phyloP scores from a whole-genome alignment of 1,140 invertebrate genomes.

The Brachionus koreanus region DNA sequence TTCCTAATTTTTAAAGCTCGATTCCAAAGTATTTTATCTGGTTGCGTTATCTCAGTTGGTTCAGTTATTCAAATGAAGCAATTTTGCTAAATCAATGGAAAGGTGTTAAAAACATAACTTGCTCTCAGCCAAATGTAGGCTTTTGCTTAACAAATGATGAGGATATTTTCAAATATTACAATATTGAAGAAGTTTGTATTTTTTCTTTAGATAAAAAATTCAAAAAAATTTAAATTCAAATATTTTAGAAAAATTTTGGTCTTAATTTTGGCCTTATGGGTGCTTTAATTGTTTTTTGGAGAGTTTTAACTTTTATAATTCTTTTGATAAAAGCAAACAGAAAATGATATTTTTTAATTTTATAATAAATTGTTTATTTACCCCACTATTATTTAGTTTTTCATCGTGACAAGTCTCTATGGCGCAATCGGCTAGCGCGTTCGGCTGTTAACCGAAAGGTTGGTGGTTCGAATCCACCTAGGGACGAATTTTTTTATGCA shows the following conservation, averaged over 20 bases:
- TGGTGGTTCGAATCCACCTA: no score
- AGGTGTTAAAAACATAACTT: background rate
- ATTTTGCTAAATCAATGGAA: constrained; percentile 36
- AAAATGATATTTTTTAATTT: background rate
- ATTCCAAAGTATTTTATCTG: constrained; percentile 39
- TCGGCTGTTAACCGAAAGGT: no score
- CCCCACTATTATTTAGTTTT: no score
- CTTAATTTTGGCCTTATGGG: background rate
- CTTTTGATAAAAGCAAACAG: background rate
- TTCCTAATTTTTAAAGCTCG: no score
- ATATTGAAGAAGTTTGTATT: constrained; percentile 1
- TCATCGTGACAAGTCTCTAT: no score
- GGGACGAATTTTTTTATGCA: no score
- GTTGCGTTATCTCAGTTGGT: constrained; percentile 35
- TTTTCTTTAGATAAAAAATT: background rate
- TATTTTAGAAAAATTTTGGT: background rate
- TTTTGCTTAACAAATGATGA: constrained; percentile 1
- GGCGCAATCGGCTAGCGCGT: no score
- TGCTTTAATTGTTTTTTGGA: constrained; percentile 4
- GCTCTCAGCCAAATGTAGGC: background rate
- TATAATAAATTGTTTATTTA: no score
- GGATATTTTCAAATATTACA: constrained; percentile 3
- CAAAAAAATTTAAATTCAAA: background rate
- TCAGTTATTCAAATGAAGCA: constrained; percentile 31
- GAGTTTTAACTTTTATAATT: background rate